Evolutionary conservation across 2,888 invertebrate genomes (phyloP).

Genomic region (Apotomis capreana): DNA sequence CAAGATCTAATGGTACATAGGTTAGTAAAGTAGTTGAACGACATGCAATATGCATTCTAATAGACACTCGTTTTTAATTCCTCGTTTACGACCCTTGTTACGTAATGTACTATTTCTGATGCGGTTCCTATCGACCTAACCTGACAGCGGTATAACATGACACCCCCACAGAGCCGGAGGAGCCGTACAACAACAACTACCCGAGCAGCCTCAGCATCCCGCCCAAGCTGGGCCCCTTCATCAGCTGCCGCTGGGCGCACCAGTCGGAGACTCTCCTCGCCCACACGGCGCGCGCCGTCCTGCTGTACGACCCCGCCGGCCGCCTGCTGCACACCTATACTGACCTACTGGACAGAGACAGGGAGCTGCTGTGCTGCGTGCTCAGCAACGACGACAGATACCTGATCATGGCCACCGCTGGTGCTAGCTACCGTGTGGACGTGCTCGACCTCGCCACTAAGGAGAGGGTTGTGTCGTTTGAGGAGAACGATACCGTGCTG

Average conservation of each 20-base stretch:
- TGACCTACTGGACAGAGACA: slow-evolving; percentile 63
- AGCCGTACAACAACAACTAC: slow-evolving; percentile 64
- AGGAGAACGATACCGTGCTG: slow-evolving; percentile 63
- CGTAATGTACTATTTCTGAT: too few relatives aligned
- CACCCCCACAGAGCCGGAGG: slow-evolving; percentile 64
- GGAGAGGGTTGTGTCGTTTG: slow-evolving; percentile 61
- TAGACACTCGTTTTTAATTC: too few relatives aligned
- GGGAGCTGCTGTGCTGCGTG: slow-evolving; percentile 63
- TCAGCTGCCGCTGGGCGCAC: slow-evolving; percentile 73
- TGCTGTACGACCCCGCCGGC: slow-evolving; percentile 65
- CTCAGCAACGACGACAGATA: slow-evolving; percentile 70
- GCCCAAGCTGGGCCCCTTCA: slow-evolving; percentile 61
- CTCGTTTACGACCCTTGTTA: too few relatives aligned
- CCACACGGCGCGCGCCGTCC: slow-evolving; percentile 68
- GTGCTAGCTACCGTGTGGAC: slow-evolving; percentile 57
- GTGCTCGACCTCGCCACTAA: slow-evolving; percentile 66
- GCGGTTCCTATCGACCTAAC: too few relatives aligned
- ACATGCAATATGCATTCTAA: too few relatives aligned
- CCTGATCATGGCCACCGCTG: slow-evolving; percentile 60
- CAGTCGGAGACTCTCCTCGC: slow-evolving; percentile 66
- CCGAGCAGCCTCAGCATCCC: slow-evolving; percentile 61
- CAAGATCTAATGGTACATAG: too few relatives aligned
- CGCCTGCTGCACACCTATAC: slow-evolving; percentile 50
- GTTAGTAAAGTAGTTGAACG: too few relatives aligned
- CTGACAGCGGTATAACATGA: too few relatives aligned